A percentile compares a stretch with the other conserved stretches of the same genome.
phyloP scores from a whole-genome alignment of 2,797 vertebrate genomes.

The Cheirogaleus major region DNA sequence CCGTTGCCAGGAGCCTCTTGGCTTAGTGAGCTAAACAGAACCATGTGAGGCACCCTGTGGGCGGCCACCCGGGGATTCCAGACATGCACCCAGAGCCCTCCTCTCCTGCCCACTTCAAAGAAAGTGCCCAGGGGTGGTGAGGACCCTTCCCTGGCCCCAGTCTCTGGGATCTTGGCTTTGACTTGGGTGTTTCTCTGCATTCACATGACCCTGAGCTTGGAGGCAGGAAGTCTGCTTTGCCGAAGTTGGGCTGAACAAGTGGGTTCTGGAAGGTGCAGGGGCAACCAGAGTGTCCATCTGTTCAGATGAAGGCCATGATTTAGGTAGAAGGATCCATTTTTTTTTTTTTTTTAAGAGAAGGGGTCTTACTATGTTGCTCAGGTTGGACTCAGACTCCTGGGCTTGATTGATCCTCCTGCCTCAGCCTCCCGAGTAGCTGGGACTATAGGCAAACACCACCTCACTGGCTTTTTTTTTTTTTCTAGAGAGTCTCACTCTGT shows the following conservation, averaged over 20 bases:
- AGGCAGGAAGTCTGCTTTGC: neutral
- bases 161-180: neutral
- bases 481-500: no score
- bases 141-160: neutral
- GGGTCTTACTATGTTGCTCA: neutral
- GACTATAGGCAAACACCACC: neutral
- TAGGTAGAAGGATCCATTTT: neutral
- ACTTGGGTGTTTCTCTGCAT: neutral
- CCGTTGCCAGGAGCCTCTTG: constrained; percentile 22
- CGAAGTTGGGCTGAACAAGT: neutral
- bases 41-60: neutral
- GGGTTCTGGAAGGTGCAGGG: neutral
- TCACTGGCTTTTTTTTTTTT: neutral
- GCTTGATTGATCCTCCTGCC: neutral
- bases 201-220: neutral
- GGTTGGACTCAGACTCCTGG: neutral
- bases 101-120: neutral
- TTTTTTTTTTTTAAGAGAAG: neutral
- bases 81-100: neutral
- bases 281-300: neutral
- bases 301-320: neutral
- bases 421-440: neutral
- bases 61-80: neutral
- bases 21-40: constrained; percentile 22
- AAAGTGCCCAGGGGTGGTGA: neutral